Evolutionary conservation across 2,888 invertebrate species (phyloP).

Genomic region (Plemyria rubiginata): DNA sequence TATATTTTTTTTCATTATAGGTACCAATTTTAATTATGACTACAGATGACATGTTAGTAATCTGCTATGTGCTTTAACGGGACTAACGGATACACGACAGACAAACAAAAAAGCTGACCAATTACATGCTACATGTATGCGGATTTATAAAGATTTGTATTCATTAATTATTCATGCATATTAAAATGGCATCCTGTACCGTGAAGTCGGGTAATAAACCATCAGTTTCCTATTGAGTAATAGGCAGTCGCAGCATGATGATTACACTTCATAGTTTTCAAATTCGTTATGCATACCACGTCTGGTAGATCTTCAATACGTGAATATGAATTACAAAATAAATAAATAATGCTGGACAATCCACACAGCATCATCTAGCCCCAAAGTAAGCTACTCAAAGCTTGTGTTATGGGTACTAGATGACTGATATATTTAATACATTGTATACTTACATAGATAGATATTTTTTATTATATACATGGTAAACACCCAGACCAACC

Average conservation of each 20-base stretch:
- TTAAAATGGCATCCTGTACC: conserved; percentile 11
- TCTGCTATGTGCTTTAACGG: conserved; percentile 11
- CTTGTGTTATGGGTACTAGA: no score
- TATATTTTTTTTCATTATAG: no score
- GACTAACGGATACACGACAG: conserved; percentile 11
- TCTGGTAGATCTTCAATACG: no score
- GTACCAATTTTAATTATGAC: conserved; percentile 14
- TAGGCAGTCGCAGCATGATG: not conserved
- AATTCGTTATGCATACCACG: not conserved
- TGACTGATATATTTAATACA: no score
- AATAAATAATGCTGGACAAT: no score
- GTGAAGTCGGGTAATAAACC: conserved; percentile 9
- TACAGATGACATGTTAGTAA: not conserved
- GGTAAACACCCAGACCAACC: no score
- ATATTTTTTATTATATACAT: no score
- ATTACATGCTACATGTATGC: conserved; percentile 2
- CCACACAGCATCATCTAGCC: no score
- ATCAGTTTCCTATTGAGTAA: conserved; percentile 20
- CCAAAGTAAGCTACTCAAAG: no score
- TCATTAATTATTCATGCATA: not conserved
- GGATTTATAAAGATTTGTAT: conserved; percentile 2
- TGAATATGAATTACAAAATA: not conserved
- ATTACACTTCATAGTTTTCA: not conserved
- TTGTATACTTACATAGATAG: no score
- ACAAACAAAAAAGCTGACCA: conserved; percentile 7